Evolutionary conservation across 1,140 invertebrate species (phyloP), one percentile per base, ranked within the genome.

Genomic region (Mylabris phalerata): DNA sequence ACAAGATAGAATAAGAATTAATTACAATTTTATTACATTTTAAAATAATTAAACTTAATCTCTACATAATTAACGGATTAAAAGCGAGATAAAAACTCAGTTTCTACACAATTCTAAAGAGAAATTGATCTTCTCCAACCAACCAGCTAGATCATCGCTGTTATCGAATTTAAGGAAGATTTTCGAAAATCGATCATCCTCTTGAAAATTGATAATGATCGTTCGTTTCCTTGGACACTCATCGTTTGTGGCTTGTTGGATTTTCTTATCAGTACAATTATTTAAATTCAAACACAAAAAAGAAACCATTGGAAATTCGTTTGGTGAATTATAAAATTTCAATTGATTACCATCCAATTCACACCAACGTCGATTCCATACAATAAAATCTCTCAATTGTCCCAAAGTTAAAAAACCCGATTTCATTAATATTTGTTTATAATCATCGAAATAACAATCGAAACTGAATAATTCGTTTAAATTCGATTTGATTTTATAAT

Each of bases 361-460:
- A 48, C 52, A 55, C 52, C 52, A 55, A 4, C 24, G 27, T 9
- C 52, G n/a, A 9, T 55, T 40, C 52, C 52, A 55, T n/a, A 55
- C 25, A n/a, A 44, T 5, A 7, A 26, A 38, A 10, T 19, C 13
- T 6, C 2, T 10, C 27, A 44, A 32, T 9, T 11, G 3, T 6
- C 52, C 52, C 26, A 55, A 9, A 10, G 45, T 55, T 19, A 55
- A 38, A 47, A 55, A 55, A 25, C 52, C 52, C 1, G 26, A 48
- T 32, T 32, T 32, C 32, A 32, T 7, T 7, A 32, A 4, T 9
- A 24, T 7, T 41, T 11, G 13, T 9, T 9, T 4, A 7, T 11
- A 46, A 54, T 54, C 6, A 32, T 32, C 32, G 32, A 32, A 32
- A 32, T 32, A 3, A 7, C 32, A 32, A 32, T 32, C 32, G 32